These are phyloP conservation scores for Drosophila quadrilineata DNA, from an alignment of 1,140 invertebrate genomes.

Conservation along the genomic window DNA sequence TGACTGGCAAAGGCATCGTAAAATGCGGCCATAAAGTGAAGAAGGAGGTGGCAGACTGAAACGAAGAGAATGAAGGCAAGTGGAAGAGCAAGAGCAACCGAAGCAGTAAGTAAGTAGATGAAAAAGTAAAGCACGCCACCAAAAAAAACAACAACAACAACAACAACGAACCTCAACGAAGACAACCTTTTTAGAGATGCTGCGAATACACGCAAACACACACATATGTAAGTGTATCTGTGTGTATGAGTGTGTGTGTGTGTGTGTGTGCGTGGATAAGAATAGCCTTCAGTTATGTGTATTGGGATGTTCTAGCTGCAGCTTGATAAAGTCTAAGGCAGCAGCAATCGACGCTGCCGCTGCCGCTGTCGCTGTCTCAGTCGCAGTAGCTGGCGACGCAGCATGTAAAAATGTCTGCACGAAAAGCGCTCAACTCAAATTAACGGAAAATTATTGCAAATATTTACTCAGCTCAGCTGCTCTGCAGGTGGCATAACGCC, in stretches of 20 bases:
- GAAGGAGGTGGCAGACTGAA: too few relatives aligned
- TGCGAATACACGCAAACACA: background rate
- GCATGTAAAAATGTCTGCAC: slow-evolving; percentile 58
- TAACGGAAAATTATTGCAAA: slow-evolving; percentile 10
- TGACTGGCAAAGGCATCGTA: slow-evolving; percentile 43
- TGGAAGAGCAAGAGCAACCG: background rate
- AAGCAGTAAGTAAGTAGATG: background rate
- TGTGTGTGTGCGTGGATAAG: slow-evolving; percentile 18
- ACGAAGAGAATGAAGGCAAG: background rate
- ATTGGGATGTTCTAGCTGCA: slow-evolving; percentile 17
- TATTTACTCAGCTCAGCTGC: background rate
- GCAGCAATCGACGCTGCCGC: background rate
- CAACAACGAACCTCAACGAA: slow-evolving; percentile 1
- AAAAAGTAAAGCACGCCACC: background rate
- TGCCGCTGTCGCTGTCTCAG: background rate
- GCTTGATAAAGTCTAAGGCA: slow-evolving; percentile 8
- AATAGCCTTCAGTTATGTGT: slow-evolving; percentile 14
- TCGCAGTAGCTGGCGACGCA: background rate
- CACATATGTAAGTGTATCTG: background rate
- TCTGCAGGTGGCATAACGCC: background rate
- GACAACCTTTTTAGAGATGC: slow-evolving; percentile 39
- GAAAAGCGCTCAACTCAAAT: slow-evolving; percentile 49
- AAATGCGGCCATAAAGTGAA: slow-evolving; percentile 23
- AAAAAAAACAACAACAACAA: slow-evolving; percentile 5
- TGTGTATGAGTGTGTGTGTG: slow-evolving; percentile 8